Percentiles rank a stretch among this genome's conserved stretches.
Conservation (phyloP, 2,888 invertebrate genomes). For the Heliconius sara region DNA sequence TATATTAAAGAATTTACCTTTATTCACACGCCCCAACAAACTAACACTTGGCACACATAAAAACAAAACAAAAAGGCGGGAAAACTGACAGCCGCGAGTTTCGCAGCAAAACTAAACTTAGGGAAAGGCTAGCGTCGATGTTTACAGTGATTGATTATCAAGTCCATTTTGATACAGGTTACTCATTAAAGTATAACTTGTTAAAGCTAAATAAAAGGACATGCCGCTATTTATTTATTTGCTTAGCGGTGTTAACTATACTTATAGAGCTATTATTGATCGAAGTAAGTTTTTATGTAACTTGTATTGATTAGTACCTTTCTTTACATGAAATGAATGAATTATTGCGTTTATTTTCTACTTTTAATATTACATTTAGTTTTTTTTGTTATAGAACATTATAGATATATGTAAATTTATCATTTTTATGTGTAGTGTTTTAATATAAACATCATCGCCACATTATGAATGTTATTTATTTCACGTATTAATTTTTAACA, state of each 20-base stretch:
- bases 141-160: constrained; percentile 15
- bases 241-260: not conserved
- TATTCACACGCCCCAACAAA: not conserved
- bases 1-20: not conserved
- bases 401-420: not conserved
- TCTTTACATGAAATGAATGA: not conserved
- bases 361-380: not conserved
- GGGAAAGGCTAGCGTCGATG: constrained; percentile 15
- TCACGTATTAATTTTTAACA: not conserved
- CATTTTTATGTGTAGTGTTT: not conserved
- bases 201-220: constrained; percentile 1
- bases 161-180: constrained; percentile 15
- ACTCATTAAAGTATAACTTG: not conserved
- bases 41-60: not conserved
- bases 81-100: constrained; percentile 28
- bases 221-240: constrained; percentile 8
- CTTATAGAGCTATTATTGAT: not conserved
- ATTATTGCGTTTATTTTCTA: not conserved
- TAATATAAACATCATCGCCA: too few relatives aligned
- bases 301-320: not conserved
- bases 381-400: not conserved
- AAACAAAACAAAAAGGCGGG: constrained; percentile 22
- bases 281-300: constrained; percentile 6
- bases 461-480: not conserved
- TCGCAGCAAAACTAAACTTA: constrained; percentile 12